These are phyloP conservation scores for Oreochromis tanganicae DNA, from an alignment of 2,113 vertebrate species.

Conservation along the genomic window DNA sequence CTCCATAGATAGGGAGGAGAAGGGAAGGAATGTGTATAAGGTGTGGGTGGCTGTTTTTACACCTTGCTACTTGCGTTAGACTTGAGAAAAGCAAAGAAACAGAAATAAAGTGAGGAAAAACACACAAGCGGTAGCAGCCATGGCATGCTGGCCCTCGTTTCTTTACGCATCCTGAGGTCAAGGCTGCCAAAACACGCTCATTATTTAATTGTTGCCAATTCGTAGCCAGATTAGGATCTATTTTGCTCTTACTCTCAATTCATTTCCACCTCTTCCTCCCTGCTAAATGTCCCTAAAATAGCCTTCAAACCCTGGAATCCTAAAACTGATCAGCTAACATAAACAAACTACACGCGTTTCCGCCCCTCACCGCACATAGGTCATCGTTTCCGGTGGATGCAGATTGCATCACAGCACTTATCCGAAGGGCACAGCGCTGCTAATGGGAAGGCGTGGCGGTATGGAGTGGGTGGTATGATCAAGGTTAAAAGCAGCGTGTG, in stretches of 20 bases:
- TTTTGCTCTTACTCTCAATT: not conserved
- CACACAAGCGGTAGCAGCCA: not conserved
- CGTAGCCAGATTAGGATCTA: not conserved
- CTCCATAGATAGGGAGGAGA: not conserved
- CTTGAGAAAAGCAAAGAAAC: not conserved
- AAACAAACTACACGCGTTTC: conserved; percentile 8
- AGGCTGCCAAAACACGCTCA: conserved; percentile 21
- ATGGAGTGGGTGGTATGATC: conserved; percentile 7
- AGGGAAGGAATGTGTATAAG: not conserved
- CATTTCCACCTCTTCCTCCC: not conserved
- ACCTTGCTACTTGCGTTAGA: conserved; percentile 5
- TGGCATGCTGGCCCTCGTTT: conserved; percentile 23
- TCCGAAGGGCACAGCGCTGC: conserved; percentile 1
- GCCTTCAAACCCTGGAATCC: not conserved
- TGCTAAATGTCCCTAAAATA: not conserved
- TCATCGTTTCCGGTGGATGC: conserved; percentile 40
- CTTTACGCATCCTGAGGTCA: conserved; percentile 31
- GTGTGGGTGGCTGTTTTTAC: conserved; percentile 18
- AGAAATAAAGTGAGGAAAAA: not conserved
- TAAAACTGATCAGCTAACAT: not conserved
- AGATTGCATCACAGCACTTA: conserved; percentile 42
- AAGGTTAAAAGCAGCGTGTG: conserved; percentile 41
- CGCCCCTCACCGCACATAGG: not conserved
- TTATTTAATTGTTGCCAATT: conserved; percentile 16
- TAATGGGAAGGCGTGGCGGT: conserved; percentile 39